Evolutionary conservation across 2,888 invertebrate species (phyloP).

Genomic region (Corythucha ciliata): DNA sequence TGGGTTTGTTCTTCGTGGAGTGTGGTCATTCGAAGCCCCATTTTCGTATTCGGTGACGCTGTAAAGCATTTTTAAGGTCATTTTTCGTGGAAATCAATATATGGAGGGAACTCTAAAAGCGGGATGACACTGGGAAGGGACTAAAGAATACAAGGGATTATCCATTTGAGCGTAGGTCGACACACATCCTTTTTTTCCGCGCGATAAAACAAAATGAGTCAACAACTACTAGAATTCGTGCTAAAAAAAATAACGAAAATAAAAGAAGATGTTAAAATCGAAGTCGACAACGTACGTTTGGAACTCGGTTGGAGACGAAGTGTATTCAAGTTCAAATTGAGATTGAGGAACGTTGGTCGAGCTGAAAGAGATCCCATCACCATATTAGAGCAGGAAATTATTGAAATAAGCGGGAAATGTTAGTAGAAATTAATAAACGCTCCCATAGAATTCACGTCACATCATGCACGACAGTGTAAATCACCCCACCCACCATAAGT

Average conservation of each 20-base stretch:
- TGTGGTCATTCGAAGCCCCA: slow-evolving; percentile 83
- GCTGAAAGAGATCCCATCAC: slow-evolving; percentile 61
- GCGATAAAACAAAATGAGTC: slow-evolving; percentile 29
- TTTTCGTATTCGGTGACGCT: slow-evolving; percentile 76
- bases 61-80: slow-evolving; percentile 27
- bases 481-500: no score
- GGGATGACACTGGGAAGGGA: neutral
- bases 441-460: neutral
- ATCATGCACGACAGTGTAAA: neutral
- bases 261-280: slow-evolving; percentile 5
- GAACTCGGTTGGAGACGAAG: slow-evolving; percentile 68
- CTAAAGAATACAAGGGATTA: neutral
- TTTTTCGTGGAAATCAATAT: no score
- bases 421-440: neutral
- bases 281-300: slow-evolving; percentile 68
- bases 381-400: no score
- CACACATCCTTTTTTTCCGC: neutral
- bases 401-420: neutral
- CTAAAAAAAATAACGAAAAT: neutral
- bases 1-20: slow-evolving; percentile 66
- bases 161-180: neutral
- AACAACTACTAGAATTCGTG: neutral
- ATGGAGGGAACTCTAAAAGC: no score
- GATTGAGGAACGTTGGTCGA: slow-evolving; percentile 96
- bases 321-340: slow-evolving; percentile 88